Conservation (phyloP, 2,797 vertebrate species). For the Knipowitschia caucasica region DNA sequence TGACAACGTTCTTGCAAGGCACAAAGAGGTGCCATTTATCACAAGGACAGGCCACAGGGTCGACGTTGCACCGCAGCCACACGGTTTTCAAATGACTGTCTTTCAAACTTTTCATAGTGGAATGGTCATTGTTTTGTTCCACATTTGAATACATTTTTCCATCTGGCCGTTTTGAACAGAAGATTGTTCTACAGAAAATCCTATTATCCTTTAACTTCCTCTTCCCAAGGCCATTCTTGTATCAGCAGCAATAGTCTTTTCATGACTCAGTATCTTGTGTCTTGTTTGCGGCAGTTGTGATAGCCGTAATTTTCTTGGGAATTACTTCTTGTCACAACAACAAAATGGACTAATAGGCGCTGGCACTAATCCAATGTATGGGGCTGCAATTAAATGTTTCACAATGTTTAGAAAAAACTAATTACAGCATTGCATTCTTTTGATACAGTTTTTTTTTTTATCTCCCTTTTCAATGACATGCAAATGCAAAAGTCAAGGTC, state of each 20-base stretch:
- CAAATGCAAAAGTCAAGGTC: too few species aligned
- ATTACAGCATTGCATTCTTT: neutral
- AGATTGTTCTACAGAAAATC: neutral
- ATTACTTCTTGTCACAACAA: conserved; percentile 1
- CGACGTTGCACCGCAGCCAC: conserved; percentile 23
- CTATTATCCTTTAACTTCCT: neutral
- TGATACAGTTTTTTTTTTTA: neutral
- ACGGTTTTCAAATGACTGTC: conserved; percentile 29
- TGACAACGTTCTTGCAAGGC: conserved; percentile 5
- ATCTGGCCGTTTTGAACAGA: neutral
- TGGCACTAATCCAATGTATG: neutral
- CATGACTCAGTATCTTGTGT: neutral
- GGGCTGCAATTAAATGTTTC: neutral
- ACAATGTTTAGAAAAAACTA: neutral
- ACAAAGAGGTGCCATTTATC: conserved; percentile 23
- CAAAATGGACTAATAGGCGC: neutral
- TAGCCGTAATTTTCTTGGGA: neutral
- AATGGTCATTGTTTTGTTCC: neutral
- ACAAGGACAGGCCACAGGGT: conserved; percentile 20
- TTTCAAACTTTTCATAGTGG: neutral
- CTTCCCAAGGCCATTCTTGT: neutral
- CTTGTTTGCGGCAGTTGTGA: neutral
- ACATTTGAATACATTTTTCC: neutral
- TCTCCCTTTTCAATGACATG: neutral
- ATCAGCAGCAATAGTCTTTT: neutral